Base-by-base conservation (phyloP, 2,888 invertebrate species). In the Helicoverpa assulta region DNA sequence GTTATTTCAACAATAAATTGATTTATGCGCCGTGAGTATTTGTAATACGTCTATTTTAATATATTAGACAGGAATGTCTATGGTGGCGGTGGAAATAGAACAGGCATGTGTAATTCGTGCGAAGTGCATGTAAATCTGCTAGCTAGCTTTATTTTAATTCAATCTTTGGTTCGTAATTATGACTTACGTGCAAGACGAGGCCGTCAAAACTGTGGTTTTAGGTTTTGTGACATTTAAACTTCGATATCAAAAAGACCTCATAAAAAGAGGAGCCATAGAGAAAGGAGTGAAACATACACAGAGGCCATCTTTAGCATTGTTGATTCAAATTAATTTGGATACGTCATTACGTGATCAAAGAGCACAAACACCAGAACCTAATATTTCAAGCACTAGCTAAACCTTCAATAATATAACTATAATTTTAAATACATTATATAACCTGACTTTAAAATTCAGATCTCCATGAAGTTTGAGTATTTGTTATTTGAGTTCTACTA, bases 11-110 rank as follows among this genome's bases (percentile, higher is more conserved):
- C 79, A 81, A 83, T 83, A 83, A 84, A 83, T 85, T 82, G 85
- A 86, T 86, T 84, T 85, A 85, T 81, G 81, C 62, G 62, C 68
- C 64, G 73, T 67, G 73, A 80, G 76, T 82, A 82, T 84, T 84
- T 77, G 83, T 78, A 83, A 82, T 81, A 78, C 76, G 73, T 80
- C 79, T 80, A 86, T 86, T 86, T 85, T 74, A 84, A 85, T 86
- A 83, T 86, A 85, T 84, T 85, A 86, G 79, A 78, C 81, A 82
- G 86, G 88, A 86, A 88, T 88, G 82, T 84, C 76, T 82, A 81
- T 86, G 75, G 78, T 81, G 80, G 70, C 70, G 74, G 70, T 86
- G 74, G 75, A 88, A 88, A 88, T 88, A 88, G 88, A 85, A 80
- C 81, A 73, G 76, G 76, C 73, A 67, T 76, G 72, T 74, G 82